Base-by-base conservation (phyloP, 1,140 invertebrate species). In the Streblospio benedicti region DNA sequence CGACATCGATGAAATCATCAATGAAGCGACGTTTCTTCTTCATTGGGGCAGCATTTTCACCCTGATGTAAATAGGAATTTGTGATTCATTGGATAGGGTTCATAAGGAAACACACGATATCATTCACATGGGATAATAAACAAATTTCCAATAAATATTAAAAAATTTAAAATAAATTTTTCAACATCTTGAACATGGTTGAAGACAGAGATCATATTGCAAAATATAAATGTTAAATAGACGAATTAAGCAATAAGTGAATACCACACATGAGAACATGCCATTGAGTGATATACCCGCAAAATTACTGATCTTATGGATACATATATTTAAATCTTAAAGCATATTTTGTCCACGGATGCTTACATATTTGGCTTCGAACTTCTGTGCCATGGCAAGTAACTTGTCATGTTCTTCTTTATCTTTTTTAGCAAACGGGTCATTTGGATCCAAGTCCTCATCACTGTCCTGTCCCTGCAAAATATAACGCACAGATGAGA, bases 351-450 rank as follows among this genome's bases (percentile, higher is more conserved):
- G 16, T 38, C 55, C 2, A 54, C 43, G 20, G 43, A 82, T 45
- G 82, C 84, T 83, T 79, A 92, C 90, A 83, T 96, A 96, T 87
- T 95, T 97, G 66, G 86, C 86, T 79, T 97, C 92, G 82, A 93
- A 90, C 70, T 87, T 83, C 68, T 82, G 86, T 3, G 91, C 92
- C 68, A 95, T 85, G 59, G 85, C 83, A 61, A 86, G 84, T 49
- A 94, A 81, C 70, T 92, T 87, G 65, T 90, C 87, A 69, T 92
- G 88, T 68, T 90, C 88, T 67, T 89, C 86, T 20, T 85, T 85
- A 41, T 80, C 83, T 67, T 86, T 18, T 20, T 20, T 44, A 33
- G n/a, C 56, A 63, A 67, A 64, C 56, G 67, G 65, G 54, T 68
- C 68, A 47, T 64, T 55, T 59, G 47, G 54, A 18, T 45, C 23